A percentile compares a stretch with the other conserved stretches of the same genome.
phyloP scores from a whole-genome alignment of 1,140 invertebrate genomes.

The Arctopsyche grandis region DNA sequence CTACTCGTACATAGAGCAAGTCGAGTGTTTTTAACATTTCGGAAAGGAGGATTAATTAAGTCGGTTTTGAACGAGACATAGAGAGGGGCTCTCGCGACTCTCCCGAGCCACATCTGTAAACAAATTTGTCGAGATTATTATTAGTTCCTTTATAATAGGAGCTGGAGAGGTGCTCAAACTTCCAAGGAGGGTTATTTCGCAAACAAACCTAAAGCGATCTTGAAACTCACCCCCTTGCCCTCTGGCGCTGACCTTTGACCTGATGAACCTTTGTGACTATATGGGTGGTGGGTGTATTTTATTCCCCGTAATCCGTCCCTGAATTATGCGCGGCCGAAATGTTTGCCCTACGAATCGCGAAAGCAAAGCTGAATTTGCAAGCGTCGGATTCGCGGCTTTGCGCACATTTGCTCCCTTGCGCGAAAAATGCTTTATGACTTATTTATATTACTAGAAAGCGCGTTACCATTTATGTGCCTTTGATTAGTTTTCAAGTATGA shows the following conservation, averaged over 20 bases:
- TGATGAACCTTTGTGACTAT: neutral
- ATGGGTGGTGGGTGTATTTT: neutral
- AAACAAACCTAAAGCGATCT: slow-evolving; percentile 37
- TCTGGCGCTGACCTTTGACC: slow-evolving; percentile 13
- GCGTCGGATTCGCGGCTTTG: no score
- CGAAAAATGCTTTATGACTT: no score
- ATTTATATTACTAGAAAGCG: no score
- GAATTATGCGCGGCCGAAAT: slow-evolving; percentile 1
- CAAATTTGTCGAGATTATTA: slow-evolving; percentile 43
- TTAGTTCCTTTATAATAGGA: slow-evolving; percentile 40
- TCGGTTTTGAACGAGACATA: neutral
- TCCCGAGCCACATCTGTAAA: slow-evolving; percentile 24
- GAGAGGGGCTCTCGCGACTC: neutral
- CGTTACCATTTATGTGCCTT: no score
- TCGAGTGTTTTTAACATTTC: no score
- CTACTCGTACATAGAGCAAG: no score
- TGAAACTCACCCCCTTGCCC: neutral
- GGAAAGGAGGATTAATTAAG: slow-evolving; percentile 10
- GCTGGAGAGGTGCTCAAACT: slow-evolving; percentile 28
- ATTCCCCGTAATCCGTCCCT: neutral
- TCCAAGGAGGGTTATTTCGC: slow-evolving; percentile 8
- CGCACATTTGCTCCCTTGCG: no score
- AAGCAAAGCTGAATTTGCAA: neutral
- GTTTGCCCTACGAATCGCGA: neutral
- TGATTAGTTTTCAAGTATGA: no score